phyloP scores from a whole-genome alignment of 1,140 invertebrate genomes.

The Drosophila ambigua region DNA sequence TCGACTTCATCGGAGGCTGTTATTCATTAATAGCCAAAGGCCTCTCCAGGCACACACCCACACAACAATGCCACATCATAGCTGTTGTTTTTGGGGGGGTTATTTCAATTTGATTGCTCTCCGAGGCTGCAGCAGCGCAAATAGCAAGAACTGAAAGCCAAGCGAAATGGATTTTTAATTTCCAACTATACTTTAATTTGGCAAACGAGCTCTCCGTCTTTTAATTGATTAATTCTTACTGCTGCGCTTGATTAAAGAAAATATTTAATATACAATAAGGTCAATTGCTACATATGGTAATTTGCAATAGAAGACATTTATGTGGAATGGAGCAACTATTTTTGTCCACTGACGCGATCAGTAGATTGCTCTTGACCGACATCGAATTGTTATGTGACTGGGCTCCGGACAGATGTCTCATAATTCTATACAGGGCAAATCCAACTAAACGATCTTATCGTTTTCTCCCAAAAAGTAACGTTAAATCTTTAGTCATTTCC shows the following conservation, averaged over 20 bases:
- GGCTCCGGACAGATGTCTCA: slow-evolving; percentile 33
- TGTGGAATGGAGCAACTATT: slow-evolving; percentile 48
- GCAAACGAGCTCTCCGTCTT: slow-evolving; percentile 69
- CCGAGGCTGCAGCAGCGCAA: slow-evolving; percentile 4
- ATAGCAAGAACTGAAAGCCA: slow-evolving; percentile 13
- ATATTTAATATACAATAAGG: slow-evolving; percentile 73
- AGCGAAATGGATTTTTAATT: slow-evolving; percentile 77
- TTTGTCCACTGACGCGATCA: slow-evolving; percentile 61
- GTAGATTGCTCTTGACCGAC: slow-evolving; percentile 50
- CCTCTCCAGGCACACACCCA: background rate
- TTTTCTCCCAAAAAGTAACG: background rate
- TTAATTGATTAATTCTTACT: slow-evolving; percentile 79
- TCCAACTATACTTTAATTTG: slow-evolving; percentile 78
- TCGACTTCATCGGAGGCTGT: slow-evolving; percentile 3
- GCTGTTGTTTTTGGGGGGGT: slow-evolving; percentile 9
- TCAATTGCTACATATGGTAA: slow-evolving; percentile 80
- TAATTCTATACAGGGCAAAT: background rate
- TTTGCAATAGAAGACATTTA: slow-evolving; percentile 57
- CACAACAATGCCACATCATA: slow-evolving; percentile 20
- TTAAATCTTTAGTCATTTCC: too few relatives aligned
- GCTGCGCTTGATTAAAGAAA: slow-evolving; percentile 74
- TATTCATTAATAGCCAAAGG: slow-evolving; percentile 13
- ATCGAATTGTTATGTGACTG: slow-evolving; percentile 7
- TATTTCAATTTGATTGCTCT: slow-evolving; percentile 15
- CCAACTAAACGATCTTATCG: background rate